Evolutionary conservation across 2,888 invertebrate species (phyloP), one percentile per base, ranked within the genome.

Genomic region (Anorthoa munda): DNA sequence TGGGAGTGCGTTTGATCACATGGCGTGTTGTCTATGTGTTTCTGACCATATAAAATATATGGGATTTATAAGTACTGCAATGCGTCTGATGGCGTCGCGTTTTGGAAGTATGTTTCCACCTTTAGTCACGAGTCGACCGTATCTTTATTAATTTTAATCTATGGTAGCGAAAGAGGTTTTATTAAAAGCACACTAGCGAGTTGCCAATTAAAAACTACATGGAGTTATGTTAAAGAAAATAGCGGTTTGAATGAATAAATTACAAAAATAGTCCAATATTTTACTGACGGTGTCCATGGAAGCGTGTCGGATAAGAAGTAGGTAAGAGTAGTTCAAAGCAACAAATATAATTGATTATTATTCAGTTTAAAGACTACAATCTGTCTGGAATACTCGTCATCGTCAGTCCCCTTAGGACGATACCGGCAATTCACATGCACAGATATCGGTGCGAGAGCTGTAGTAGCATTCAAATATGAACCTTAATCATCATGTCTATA

Each of bases 241-340:
- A 39, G 39, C 39, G 39, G 9, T 39, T 39, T 4, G 39, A 39
- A 15, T 48, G 12, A 18, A 26, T 17, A 23, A 26, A 23, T 13
- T 17, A 39, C 26, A 64, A 39, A 2, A 5, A 1, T 53, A 17
- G 9, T 71, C 12, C 21, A 63, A 50, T 26, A 64, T 55, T 17
- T 48, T 15, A 73, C 5, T 48, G 15, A 11, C 18, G 26, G 18
- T 66, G 50, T 21, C 50, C 15, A 73, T 50, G 45, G 66, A 66
- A 58, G 50, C n/a, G 53, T 53, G 46, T 46, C 15, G 11, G 12
- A 21, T 18, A 53, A 23, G 17, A 59, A 7, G 7, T 17, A 59
- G n/a, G 15, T n/a, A n/a, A 11, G 17, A 12, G 15, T 13, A 23
- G 3, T 23, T 12, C n/a, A 17, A 23, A 66, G 21, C 39, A 21